Evolutionary conservation across 2,888 invertebrate species (phyloP), one percentile per base, ranked within the genome.

Genomic region (Neoaliturus tenellus): DNA sequence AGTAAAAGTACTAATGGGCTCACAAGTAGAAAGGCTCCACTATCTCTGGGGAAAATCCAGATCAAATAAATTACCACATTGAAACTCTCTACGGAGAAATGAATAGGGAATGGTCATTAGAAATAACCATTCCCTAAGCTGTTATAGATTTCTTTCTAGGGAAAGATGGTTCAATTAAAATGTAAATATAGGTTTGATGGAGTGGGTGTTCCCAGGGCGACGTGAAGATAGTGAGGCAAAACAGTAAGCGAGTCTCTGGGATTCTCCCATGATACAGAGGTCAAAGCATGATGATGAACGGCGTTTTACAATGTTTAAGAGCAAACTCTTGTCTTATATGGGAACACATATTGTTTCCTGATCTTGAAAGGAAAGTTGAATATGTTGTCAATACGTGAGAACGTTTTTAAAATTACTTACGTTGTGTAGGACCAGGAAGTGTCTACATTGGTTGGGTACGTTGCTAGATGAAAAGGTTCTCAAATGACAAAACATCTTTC

Each of bases 91-190:
- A 23, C 25, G 23, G 25, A 8, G 28, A 5, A 62, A 62, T 62
- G 62, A 51, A 51, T 51, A 51, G 51, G 51, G 51, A 51, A 51
- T 23, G 51, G 51, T 10, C 51, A 20, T 51, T 23, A 51, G 51
- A 31, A 62, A 62, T 62, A 31, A 62, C 62, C 62, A 17, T 62
- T 62, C 62, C 10, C 62, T 62, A 14, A 62, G 55, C 20, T 23
- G 62, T 62, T 62, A 62, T 62, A 62, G 62, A 62, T 62, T 62
- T 62, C 62, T 62, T 28, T 28, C 62, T 2, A 39, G 69, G 39
- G 69, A 69, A 69, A 67, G 67, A 67, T 17, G 69, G 20, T 2
- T 69, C 69, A 35, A 69, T 69, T 69, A 69, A 69, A 33, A 69
- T 69, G 69, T 69, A 69, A 69, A 69, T 69, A 39, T 20, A 20